phyloP scores from a whole-genome alignment of 2,888 invertebrate species.

The Cephus sareptanus region DNA sequence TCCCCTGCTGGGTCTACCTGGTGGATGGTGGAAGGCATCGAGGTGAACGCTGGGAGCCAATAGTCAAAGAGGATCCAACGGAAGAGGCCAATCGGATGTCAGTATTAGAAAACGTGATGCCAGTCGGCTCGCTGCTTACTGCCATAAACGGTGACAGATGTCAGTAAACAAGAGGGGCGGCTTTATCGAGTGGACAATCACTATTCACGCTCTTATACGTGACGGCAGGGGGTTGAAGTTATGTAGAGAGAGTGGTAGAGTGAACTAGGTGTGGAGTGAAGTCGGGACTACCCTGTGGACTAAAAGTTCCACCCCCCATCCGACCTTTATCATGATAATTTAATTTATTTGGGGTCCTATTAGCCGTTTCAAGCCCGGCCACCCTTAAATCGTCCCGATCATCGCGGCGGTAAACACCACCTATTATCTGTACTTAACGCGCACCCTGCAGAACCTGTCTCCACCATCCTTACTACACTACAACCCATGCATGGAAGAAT shows the following conservation, averaged over 20 bases:
- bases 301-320: constrained; percentile 16
- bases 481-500: neutral
- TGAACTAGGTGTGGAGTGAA: neutral
- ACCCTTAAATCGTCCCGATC: constrained; percentile 57
- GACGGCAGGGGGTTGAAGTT: constrained; percentile 1
- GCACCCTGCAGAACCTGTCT: constrained; percentile 17
- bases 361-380: constrained; percentile 55
- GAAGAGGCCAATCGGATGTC: constrained; percentile 9
- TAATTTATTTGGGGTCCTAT: constrained; percentile 62
- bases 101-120: neutral
- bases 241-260: constrained; percentile 2
- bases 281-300: neutral
- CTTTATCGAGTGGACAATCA: constrained; percentile 62
- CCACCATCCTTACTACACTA: neutral
- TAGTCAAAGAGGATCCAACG: neutral
- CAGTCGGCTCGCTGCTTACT: constrained; percentile 19
- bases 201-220: constrained; percentile 47
- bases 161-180: constrained; percentile 61
- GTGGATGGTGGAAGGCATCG: neutral
- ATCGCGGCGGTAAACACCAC: constrained; percentile 58
- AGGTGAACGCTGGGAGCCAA: neutral
- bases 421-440: constrained; percentile 58
- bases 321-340: constrained; percentile 62
- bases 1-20: neutral
- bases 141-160: constrained; percentile 62